Evolutionary conservation across 1,140 invertebrate species (phyloP), one percentile per base, ranked within the genome.

Genomic region (Bombus haemorrhoidalis): DNA sequence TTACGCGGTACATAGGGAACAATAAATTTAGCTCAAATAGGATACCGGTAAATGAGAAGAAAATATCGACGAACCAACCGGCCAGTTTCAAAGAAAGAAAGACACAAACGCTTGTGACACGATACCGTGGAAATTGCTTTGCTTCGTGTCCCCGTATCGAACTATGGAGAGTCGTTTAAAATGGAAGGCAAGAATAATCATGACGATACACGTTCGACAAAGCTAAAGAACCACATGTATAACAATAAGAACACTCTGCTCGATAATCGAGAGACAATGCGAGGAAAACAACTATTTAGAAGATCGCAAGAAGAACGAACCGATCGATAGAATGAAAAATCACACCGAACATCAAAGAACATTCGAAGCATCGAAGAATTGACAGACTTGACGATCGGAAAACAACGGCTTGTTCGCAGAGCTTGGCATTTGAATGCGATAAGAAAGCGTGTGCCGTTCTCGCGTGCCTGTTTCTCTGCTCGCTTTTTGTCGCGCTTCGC

Each of bases 341-440:
- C 76, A 85, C 83, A 85, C 72, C 64, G 53, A 80, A 82, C 83
- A 72, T 80, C 68, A 32, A 85, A 34, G 34, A 80, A 34, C 13
- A 62, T 85, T 85, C 83, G 83, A 85, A 85, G 83, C 68, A 85
- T 85, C 77, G 68, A 80, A 80, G 68, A 85, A 85, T 85, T 85
- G 83, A 85, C 83, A 85, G 37, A 62, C 68, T 68, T 47, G 76
- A 80, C 83, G 76, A 79, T 72, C 59, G 34, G 4, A 53, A 64
- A 71, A 32, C 37, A 57, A 77, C 41, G 71, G 47, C 22, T 73
- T 37, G 47, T 22, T n/a, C 32, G 34, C 64, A 34, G n/a, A 32
- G 77, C 22, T 34, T 37, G 47, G n/a, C 34, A 57, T 12, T 73
- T 53, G 18, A 41, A 53, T 53, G 8, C 32, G 22, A 25, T 28